Conservation (phyloP, 2,888 invertebrate species). For the Patella ulyssiponensis region DNA sequence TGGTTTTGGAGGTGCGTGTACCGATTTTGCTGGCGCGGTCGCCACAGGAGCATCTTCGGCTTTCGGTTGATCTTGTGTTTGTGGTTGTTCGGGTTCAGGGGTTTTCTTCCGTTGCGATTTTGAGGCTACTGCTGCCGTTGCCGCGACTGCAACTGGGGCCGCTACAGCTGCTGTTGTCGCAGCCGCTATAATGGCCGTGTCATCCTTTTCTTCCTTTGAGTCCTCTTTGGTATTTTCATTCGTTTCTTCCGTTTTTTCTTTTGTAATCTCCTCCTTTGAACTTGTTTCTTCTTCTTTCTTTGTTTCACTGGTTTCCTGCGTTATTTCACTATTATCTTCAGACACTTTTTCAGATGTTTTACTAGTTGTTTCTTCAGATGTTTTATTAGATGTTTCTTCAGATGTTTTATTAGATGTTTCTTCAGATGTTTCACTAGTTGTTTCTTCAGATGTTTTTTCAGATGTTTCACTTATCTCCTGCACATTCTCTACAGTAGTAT, state of each 20-base stretch:
- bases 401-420: not conserved
- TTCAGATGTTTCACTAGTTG: not conserved
- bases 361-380: not conserved
- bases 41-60: not conserved
- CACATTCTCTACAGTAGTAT: no score
- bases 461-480: not conserved
- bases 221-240: not conserved
- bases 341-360: not conserved
- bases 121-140: not conserved
- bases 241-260: not conserved
- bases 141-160: not conserved
- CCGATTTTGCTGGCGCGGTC: not conserved
- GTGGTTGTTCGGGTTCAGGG: not conserved
- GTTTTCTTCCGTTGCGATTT: not conserved
- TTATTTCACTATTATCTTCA: not conserved
- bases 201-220: not conserved
- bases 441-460: not conserved
- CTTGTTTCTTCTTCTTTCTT: not conserved
- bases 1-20: not conserved
- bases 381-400: not conserved
- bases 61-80: not conserved
- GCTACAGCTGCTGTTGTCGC: not conserved
- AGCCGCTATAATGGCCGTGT: not conserved
- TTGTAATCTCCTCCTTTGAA: not conserved
- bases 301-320: not conserved